These are phyloP conservation scores for Sphenodon punctatus DNA, from an alignment of 2,797 vertebrate genomes.

Conservation along the genomic window DNA sequence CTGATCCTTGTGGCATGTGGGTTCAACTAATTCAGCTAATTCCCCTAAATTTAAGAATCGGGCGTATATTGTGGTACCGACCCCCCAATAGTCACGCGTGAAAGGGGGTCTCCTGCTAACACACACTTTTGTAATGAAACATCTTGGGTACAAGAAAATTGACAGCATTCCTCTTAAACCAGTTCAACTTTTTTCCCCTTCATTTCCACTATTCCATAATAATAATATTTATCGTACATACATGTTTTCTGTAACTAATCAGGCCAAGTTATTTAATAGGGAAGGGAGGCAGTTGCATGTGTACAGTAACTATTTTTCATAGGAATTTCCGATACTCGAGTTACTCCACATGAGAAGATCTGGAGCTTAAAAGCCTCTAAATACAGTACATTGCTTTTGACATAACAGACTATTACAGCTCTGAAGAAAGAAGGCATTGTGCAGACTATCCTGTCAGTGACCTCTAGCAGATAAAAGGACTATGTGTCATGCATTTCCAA, in stretches of 20 bases:
- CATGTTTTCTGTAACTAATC: neutral
- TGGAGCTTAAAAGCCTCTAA: neutral
- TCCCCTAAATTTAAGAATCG: no score
- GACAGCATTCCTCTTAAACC: neutral
- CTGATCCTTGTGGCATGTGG: no score
- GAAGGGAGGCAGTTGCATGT: neutral
- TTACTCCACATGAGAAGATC: neutral
- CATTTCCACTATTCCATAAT: neutral
- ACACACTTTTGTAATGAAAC: neutral
- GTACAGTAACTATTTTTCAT: neutral
- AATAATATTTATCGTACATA: neutral
- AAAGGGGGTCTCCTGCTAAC: no score
- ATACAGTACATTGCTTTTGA: neutral
- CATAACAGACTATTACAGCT: neutral
- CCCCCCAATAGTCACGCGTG: no score
- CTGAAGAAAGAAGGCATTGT: slow-evolving; percentile 29
- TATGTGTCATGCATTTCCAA: neutral
- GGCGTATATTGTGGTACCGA: no score
- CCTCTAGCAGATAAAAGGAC: neutral
- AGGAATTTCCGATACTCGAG: neutral
- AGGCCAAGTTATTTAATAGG: neutral
- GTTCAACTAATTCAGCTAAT: no score
- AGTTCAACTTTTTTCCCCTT: neutral
- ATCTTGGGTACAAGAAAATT: neutral
- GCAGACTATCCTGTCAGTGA: slow-evolving; percentile 15